phyloP scores from a whole-genome alignment of 2,797 vertebrate genomes.

The Eulemur mongoz region DNA sequence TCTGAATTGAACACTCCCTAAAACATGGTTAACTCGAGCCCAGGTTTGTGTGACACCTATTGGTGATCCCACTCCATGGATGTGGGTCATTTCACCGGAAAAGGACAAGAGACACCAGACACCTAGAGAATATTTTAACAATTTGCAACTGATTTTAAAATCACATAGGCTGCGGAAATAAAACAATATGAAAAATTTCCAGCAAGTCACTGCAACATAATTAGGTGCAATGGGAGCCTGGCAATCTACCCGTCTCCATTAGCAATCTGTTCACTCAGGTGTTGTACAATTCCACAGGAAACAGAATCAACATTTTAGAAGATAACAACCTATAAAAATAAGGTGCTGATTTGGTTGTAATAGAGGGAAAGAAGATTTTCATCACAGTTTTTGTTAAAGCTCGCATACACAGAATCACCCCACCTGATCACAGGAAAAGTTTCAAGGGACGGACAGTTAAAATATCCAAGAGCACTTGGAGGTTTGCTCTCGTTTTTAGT shows the following conservation, averaged over 20 bases:
- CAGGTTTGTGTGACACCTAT: neutral
- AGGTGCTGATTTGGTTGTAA: neutral
- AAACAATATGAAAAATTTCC: conserved; percentile 1
- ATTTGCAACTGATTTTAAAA: neutral
- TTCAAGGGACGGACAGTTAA: conserved; percentile 28
- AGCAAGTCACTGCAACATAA: neutral
- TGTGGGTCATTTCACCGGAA: neutral
- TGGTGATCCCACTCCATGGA: neutral
- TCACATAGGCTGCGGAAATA: neutral
- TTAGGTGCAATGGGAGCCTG: conserved; percentile 39
- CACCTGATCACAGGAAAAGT: neutral
- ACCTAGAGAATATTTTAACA: neutral
- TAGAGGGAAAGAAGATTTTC: neutral
- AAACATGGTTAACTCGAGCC: neutral
- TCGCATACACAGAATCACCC: neutral
- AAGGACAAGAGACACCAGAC: neutral
- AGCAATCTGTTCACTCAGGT: conserved; percentile 47
- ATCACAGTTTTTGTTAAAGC: neutral
- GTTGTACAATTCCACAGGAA: neutral
- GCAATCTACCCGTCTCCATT: neutral
- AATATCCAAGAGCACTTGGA: neutral
- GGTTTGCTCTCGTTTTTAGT: neutral
- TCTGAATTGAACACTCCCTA: neutral
- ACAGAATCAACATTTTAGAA: neutral
- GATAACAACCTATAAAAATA: conserved; percentile 56